These are phyloP conservation scores for Tringa solitaria DNA, from an alignment of 2,113 vertebrate species.

Conservation along the genomic window DNA sequence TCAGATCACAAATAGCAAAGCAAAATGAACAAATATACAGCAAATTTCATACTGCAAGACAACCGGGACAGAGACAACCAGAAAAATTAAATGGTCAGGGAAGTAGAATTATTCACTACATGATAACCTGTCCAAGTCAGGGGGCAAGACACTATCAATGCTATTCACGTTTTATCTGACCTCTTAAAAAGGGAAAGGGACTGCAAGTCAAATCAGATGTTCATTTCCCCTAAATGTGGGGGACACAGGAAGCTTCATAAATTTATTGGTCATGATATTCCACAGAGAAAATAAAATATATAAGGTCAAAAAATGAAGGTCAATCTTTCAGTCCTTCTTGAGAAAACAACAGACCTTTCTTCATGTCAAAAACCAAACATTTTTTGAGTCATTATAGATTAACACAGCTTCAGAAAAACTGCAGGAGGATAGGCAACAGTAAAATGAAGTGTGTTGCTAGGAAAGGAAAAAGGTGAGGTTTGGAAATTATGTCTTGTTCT, in stretches of 20 bases:
- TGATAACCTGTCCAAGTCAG: neutral
- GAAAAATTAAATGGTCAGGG: neutral
- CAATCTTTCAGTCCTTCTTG: neutral
- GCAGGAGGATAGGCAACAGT: neutral
- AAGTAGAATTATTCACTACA: neutral
- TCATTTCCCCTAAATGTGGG: neutral
- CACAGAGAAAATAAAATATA: neutral
- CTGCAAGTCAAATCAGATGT: neutral
- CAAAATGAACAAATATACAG: neutral
- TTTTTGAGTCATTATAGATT: neutral
- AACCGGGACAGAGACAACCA: neutral
- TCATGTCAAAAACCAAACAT: neutral
- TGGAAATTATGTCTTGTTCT: neutral
- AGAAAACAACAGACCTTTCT: neutral
- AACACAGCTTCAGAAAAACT: neutral
- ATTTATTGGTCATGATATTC: neutral
- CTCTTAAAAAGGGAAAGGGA: neutral
- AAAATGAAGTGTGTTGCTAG: neutral
- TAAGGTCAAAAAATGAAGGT: neutral
- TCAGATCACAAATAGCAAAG: neutral
- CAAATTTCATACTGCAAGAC: neutral
- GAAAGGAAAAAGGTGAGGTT: neutral
- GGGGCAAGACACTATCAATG: neutral
- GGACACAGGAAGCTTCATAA: neutral
- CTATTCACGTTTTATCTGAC: neutral